Base-by-base conservation (phyloP, 1,140 invertebrate genomes). In the Papilio machaon region DNA sequence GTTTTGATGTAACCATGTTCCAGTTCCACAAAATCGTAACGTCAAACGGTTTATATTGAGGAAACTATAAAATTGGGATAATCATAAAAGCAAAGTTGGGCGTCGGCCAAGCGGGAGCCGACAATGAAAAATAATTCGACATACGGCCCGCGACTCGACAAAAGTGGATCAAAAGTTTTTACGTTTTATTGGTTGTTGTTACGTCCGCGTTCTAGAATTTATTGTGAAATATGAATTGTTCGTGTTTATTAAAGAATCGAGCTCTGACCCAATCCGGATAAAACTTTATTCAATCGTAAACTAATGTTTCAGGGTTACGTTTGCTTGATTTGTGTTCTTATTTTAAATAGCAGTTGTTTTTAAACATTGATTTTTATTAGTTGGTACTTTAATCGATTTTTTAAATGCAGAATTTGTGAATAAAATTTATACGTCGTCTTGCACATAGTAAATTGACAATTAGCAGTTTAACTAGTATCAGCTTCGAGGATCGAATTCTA, bases 41-140 rank as follows among this genome's bases (percentile, higher is more conserved):
- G 83, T 83, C 85, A 86, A 86, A 87, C 86, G 85, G 84, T 89
- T 88, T 84, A 83, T 83, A 84, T 84, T 88, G 83, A 85, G 80
- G 78, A 85, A 85, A 82, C 79, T 82, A 85, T 85, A 82, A 85
- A 85, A 82, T 83, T 74, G 30, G 83, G 79, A 83, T 85, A 85
- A 92, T 91, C 91, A 88, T 92, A 92, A 92, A 92, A 92, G 90
- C 89, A 85, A 88, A 90, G 81, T 90, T 92, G 91, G 91, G 89
- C 83, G 80, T 11, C 84, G 82, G 77, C 77, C 77, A 79, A 79
- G 54, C 85, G 81, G 77, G 83, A 54, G 77, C 89, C 87, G 87
- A 89, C 90, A 92, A 91, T 93, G 91, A 91, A 93, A 93, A 92
- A 93, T 92, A 91, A 93, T 92, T 92, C 89, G 87, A 91, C 90